Base-by-base conservation (phyloP, 2,113 vertebrate species). In the Semnornis frantzii region DNA sequence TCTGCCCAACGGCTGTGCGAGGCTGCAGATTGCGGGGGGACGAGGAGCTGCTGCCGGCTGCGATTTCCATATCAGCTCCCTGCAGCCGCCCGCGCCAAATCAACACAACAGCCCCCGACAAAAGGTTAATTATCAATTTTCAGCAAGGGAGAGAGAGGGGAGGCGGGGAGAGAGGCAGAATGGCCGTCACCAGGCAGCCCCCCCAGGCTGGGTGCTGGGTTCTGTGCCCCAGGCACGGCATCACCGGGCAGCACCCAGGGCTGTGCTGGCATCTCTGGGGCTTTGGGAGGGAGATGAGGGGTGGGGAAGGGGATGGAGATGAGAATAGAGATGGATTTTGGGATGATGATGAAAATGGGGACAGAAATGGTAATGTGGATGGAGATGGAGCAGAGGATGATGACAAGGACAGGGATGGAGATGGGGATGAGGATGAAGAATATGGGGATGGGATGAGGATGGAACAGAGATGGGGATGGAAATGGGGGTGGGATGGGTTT, bases 91-190 rank as follows among this genome's bases (percentile, higher is more conserved):
- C 92, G 92, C 92, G 60, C 97, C 97, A 96, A 98, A 98, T 97
- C 97, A 97, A 97, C 97, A 98, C 97, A 97, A 97, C 97, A 97
- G 97, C 97, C 97, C 97, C 97, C 94, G 97, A 97, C 97, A 97
- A 97, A 97, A 98, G 98, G 98, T 98, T 98, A 98, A 98, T 98
- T 98, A 98, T 98, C 97, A 97, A 98, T 98, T 98, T 96, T 98
- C 97, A 95, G 98, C 97, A 95, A 93, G 83, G 80, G 90, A 94
- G 93, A 82, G 87, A 70, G 60, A 76, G 50, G 54, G 78, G 78
- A 72, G 69, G 90, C 42, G 50, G 81, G 9, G 50, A 68, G 34
- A 50, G 68, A 79, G 85, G 82, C 68, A 48, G 83, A 55, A 77
- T 16, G 28, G 78, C 42, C 27, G 46, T 5, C 20, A n/a, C 74